These are phyloP conservation scores for Poecilia picta DNA, from an alignment of 2,797 vertebrate genomes.

Conservation along the genomic window DNA sequence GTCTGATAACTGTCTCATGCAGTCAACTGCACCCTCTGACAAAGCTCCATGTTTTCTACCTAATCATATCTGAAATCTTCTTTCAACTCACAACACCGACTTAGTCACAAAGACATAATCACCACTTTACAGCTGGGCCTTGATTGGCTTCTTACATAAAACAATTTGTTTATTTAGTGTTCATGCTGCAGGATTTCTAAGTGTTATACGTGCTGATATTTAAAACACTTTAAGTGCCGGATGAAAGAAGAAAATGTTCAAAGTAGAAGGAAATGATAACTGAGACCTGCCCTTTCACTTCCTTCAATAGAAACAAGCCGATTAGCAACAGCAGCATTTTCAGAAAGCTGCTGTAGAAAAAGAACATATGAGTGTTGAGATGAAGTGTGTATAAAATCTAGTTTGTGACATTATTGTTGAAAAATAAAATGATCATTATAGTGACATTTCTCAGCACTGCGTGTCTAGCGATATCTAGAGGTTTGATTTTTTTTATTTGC, in stretches of 20 bases:
- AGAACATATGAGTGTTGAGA: background rate
- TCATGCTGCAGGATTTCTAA: background rate
- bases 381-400: background rate
- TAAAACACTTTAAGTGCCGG: background rate
- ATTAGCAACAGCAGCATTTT: constrained; percentile 42
- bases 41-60: constrained; percentile 12
- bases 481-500: background rate
- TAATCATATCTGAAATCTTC: constrained; percentile 17
- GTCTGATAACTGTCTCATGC: background rate
- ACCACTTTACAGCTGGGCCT: background rate
- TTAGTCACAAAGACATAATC: background rate
- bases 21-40: constrained; percentile 7
- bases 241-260: constrained; percentile 45
- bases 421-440: background rate
- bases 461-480: background rate
- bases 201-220: background rate
- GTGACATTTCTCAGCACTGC: background rate
- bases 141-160: background rate
- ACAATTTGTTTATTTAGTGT: background rate
- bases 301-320: constrained; percentile 60
- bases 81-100: background rate
- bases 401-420: background rate
- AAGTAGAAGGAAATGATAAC: constrained; percentile 69
- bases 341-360: constrained; percentile 14
- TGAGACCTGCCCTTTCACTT: constrained; percentile 76